Percentiles rank a stretch among this genome's conserved stretches.
These are phyloP conservation scores for Lipophrys pholis DNA, from an alignment of 2,113 vertebrate species.

Conservation along the genomic window DNA sequence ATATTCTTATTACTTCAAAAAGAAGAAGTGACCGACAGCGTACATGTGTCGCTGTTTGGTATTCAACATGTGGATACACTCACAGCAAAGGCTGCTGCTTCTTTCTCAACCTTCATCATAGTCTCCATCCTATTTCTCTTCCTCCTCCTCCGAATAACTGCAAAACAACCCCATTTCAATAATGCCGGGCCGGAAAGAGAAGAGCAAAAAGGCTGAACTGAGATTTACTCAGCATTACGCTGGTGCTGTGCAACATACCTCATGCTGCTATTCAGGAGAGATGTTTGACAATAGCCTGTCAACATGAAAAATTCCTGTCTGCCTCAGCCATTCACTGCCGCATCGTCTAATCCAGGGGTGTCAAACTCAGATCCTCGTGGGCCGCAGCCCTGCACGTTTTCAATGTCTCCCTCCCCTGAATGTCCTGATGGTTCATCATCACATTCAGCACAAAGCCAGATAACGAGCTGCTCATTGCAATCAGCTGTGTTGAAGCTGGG, in stretches of 20 bases:
- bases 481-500: too few relatives aligned
- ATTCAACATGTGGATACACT: neutral
- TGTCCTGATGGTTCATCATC: too few relatives aligned
- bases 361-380: too few relatives aligned
- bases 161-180: constrained; percentile 21
- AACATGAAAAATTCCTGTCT: constrained; percentile 6
- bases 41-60: neutral
- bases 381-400: too few relatives aligned
- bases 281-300: neutral
- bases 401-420: too few relatives aligned
- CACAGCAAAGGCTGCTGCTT: neutral
- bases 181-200: constrained; percentile 1
- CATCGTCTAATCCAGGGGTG: too few relatives aligned
- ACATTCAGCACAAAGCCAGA: too few relatives aligned
- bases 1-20: neutral
- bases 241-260: neutral
- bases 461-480: too few relatives aligned
- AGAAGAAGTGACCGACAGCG: neutral
- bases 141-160: neutral
- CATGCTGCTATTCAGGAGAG: constrained; percentile 23
- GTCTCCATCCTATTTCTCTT: constrained; percentile 7
- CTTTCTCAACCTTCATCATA: neutral
- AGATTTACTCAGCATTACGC: constrained; percentile 2
- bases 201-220: neutral
- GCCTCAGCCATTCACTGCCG: neutral